Conservation (phyloP, 2,113 vertebrate genomes). For the Acanthisitta chloris region DNA sequence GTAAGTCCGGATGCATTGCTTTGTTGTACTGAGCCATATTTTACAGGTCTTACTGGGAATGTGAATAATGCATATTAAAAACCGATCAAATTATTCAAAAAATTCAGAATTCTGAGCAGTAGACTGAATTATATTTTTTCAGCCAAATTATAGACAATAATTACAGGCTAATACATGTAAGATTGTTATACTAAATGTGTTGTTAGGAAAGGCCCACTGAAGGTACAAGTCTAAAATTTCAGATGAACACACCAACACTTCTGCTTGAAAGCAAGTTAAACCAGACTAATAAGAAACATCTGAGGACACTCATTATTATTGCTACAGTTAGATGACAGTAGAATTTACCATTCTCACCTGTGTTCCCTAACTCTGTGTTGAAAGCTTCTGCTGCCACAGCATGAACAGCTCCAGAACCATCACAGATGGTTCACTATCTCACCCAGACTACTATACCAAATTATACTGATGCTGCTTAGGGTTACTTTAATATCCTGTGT, state of each 20-base stretch:
- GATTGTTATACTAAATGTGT: not conserved
- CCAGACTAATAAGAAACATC: not conserved
- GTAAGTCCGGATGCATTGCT: not conserved
- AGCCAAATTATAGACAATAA: not conserved
- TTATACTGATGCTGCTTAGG: not conserved
- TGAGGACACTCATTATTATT: not conserved
- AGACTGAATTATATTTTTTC: not conserved
- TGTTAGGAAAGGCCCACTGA: not conserved
- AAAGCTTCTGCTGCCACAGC: not conserved
- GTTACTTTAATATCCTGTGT: not conserved
- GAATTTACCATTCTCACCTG: not conserved
- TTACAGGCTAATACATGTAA: not conserved
- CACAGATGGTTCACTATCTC: not conserved
- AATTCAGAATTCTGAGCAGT: not conserved
- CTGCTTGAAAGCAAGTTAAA: not conserved
- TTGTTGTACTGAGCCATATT: not conserved
- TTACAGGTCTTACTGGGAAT: not conserved
- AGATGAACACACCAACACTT: not conserved
- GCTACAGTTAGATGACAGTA: not conserved
- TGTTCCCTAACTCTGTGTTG: not conserved
- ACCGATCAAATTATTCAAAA: not conserved
- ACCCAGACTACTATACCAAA: not conserved
- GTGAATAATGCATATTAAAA: not conserved
- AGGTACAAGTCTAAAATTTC: not conserved
- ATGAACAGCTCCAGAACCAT: not conserved